Base-by-base conservation (phyloP, 1,140 invertebrate genomes). In the Chlorops oryzae region DNA sequence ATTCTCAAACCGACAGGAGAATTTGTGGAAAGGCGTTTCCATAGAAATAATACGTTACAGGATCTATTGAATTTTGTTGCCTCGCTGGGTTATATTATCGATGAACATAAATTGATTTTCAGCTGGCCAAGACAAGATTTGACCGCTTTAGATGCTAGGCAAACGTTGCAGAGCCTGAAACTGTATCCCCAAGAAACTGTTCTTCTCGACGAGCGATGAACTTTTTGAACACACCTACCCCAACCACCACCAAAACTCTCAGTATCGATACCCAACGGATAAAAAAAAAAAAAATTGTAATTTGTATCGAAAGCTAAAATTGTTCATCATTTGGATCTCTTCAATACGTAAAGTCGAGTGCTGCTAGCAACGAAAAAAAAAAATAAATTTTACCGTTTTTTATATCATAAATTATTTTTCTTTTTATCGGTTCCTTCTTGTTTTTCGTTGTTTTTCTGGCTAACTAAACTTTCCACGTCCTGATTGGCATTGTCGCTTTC, bases 41-140 rank as follows among this genome's bases (percentile, higher is more conserved):
- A 77, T 28, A 75, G 77, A 6, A 67, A 77, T 47, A 80, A 87
- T 53, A 80, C 79, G 45, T 71, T 93, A 25, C 74, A 89, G 78
- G 83, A 82, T 52, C 75, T 96, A 58, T 76, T 95, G 54, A 87
- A 93, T 73, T 95, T 82, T 75, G 80, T 95, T 27, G 82, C 86
- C 34, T 87, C 90, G 18, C 80, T 90, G 77, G 92, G 92, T 38
- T 95, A 84, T 75, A 85, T 87, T 47, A 80, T 81, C 53, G 85
- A 88, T 62, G 88, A 92, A 65, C 94, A 86, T 70, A 96, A 95
- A 80, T 83, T 95, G 39, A 84, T 95, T 55, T 85, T 85, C 59
- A 90, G 88, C 67, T 95, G 88, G 87, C 92, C 92, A 66, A 82
- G 91, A 70, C 84, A 85, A 80, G 92, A 95, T 81, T 79, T 94